phyloP scores from a whole-genome alignment of 1,140 invertebrate species.

The Pygmarrhopalites habei region DNA sequence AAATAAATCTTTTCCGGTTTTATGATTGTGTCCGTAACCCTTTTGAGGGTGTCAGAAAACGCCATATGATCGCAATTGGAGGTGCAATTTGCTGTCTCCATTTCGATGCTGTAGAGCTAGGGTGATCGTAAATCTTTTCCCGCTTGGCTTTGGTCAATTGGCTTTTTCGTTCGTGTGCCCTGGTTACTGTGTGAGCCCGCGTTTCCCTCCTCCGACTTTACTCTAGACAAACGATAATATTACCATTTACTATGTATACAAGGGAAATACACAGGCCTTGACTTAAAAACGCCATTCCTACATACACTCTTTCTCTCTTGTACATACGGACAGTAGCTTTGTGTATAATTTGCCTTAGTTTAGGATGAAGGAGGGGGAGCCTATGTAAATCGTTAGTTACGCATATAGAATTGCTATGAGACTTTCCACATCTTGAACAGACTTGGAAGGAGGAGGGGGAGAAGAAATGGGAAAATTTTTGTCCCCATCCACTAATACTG shows the following conservation, averaged over 20 bases:
- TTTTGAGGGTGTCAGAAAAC: constrained; percentile 27
- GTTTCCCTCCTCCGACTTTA: background rate
- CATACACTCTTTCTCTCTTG: no score
- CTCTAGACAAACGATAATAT: background rate
- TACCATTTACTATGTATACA: background rate
- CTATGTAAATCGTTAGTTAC: no score
- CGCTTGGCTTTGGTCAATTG: constrained; percentile 15
- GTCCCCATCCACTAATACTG: no score
- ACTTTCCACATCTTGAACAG: no score
- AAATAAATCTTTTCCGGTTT: constrained; percentile 30
- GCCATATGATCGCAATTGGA: constrained; percentile 27
- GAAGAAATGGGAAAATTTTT: no score
- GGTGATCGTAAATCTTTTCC: constrained; percentile 29
- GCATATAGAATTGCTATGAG: no score
- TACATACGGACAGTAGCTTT: background rate
- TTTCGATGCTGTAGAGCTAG: constrained; percentile 31
- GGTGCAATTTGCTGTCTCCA: constrained; percentile 30
- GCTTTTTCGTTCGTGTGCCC: constrained; percentile 27
- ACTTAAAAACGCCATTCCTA: background rate
- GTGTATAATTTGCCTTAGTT: no score
- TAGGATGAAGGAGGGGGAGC: no score
- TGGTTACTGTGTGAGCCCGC: background rate
- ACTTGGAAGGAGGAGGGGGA: no score
- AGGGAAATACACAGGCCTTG: background rate
- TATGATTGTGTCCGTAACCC: constrained; percentile 30